Percentiles rank a stretch among this genome's conserved stretches.
Evolutionary conservation across 2,797 vertebrate genomes (phyloP).

Genomic region (Rhincodon typus): DNA sequence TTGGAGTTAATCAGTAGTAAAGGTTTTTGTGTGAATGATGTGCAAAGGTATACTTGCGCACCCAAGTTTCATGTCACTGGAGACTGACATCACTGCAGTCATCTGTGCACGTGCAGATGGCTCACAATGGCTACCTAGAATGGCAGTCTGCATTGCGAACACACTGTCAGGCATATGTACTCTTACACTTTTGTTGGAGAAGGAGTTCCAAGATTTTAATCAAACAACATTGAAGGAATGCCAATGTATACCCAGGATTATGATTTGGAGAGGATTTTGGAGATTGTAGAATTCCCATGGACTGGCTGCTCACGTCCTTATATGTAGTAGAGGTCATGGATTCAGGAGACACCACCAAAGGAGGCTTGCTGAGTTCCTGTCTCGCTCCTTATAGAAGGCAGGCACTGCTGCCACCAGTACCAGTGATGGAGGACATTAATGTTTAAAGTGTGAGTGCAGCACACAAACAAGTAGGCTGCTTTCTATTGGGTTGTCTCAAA

Average conservation of each 20-base stretch:
- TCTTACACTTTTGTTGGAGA: background rate
- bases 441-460: background rate
- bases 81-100: no score
- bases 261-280: background rate
- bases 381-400: background rate
- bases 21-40: no score
- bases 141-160: no score
- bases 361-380: background rate
- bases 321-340: no score
- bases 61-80: no score
- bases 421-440: background rate
- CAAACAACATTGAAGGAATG: background rate
- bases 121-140: no score
- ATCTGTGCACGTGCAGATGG: no score
- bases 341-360: background rate
- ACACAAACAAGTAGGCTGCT: background rate
- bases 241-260: background rate
- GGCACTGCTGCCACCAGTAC: background rate
- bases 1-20: no score
- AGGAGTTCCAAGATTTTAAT: background rate
- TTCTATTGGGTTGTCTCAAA: background rate
- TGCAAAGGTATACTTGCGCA: no score
- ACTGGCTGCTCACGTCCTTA: background rate
- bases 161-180: background rate
- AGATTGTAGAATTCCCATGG: background rate